Evolutionary conservation across 2,888 invertebrate species (phyloP).

Genomic region (Acanthococcus lagerstroemiae): DNA sequence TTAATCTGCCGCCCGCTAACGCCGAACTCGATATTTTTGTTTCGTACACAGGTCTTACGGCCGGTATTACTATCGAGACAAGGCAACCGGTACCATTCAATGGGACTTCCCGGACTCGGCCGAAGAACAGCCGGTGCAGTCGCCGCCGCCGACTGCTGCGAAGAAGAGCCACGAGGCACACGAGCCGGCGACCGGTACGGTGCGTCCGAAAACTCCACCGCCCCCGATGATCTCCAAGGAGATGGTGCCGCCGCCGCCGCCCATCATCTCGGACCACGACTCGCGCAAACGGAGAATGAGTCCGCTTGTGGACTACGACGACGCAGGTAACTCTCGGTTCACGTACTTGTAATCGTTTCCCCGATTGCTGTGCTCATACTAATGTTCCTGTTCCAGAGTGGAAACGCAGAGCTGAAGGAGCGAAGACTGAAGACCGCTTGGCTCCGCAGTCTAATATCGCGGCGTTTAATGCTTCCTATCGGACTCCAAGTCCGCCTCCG

Average conservation of each 20-base stretch:
- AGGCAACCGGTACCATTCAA: conserved; percentile 49
- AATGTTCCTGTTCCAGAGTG: neutral
- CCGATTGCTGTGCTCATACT: neutral
- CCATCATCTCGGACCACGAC: conserved; percentile 13
- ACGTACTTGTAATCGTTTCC: neutral
- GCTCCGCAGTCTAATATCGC: too few relatives aligned
- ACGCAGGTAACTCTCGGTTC: neutral
- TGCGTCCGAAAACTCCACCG: conserved; percentile 13
- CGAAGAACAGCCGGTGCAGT: conserved; percentile 1
- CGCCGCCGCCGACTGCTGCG: neutral
- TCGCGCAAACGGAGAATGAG: conserved; percentile 6
- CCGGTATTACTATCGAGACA: conserved; percentile 43
- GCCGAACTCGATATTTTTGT: too few relatives aligned
- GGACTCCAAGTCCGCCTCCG: neutral
- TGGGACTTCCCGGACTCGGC: conserved; percentile 53
- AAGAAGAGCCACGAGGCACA: neutral
- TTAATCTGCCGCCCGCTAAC: too few relatives aligned
- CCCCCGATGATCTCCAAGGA: conserved; percentile 5
- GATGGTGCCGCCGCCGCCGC: conserved; percentile 22
- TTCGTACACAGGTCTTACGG: conserved; percentile 15
- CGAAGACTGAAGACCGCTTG: too few relatives aligned
- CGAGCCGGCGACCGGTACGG: neutral
- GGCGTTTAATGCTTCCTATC: too few relatives aligned
- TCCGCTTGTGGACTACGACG: neutral
- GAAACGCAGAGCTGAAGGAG: too few relatives aligned